phyloP scores from a whole-genome alignment of 2,888 invertebrate species.

The Catocala nupta region DNA sequence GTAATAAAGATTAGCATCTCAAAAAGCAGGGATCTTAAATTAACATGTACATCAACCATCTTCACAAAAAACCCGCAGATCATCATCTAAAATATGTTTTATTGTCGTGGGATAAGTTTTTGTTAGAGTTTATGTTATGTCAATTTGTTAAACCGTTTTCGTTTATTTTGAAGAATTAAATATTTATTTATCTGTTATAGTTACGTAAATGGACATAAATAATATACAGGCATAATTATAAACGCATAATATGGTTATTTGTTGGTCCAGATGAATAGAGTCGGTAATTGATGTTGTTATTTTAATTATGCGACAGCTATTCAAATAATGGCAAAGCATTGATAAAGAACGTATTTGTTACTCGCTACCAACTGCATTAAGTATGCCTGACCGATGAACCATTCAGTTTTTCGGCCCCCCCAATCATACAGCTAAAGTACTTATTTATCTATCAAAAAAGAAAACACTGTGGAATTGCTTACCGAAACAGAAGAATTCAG shows the following conservation, averaged over 20 bases:
- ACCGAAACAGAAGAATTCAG: slow-evolving; percentile 50
- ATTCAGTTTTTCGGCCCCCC: neutral
- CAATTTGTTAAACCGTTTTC: neutral
- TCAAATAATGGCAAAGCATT: slow-evolving; percentile 5
- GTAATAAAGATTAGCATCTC: no score
- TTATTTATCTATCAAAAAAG: slow-evolving; percentile 1
- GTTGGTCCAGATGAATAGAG: slow-evolving; percentile 38
- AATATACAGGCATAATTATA: neutral
- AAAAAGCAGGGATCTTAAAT: no score
- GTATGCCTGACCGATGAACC: neutral
- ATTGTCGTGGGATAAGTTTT: slow-evolving; percentile 4
- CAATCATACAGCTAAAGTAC: neutral
- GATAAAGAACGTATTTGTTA: slow-evolving; percentile 3
- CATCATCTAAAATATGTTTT: neutral
- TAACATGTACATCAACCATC: no score
- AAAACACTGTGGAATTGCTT: slow-evolving; percentile 37
- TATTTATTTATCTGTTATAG: no score
- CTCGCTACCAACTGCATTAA: neutral
- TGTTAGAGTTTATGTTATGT: no score
- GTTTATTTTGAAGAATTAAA: no score
- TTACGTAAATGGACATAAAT: no score
- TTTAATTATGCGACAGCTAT: slow-evolving; percentile 26
- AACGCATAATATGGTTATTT: slow-evolving; percentile 29
- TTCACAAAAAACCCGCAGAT: no score
- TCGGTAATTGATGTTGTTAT: slow-evolving; percentile 49